Base-by-base conservation (phyloP, 2,797 vertebrate genomes). In the Pseudochirops cupreus region DNA sequence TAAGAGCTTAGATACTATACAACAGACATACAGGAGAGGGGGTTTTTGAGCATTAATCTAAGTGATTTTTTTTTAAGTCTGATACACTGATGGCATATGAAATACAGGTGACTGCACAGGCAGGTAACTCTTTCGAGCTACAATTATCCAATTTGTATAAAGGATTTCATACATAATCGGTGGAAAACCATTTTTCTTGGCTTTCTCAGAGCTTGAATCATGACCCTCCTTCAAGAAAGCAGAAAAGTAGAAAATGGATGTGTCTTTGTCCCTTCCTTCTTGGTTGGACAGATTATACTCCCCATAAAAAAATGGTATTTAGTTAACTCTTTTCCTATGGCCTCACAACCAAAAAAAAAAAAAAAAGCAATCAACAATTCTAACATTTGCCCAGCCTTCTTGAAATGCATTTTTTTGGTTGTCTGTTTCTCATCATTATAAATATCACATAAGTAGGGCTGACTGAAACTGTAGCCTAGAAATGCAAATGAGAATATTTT, bases 171-270 rank as follows among this genome's bases (percentile, higher is more conserved):
- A 92, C 56, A 93, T 54, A 28, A 93, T 54, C 14, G 91, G 9
- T 93, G 59, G 90, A 90, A 12, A 57, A 28, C 29, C 0, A 11
- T 28, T 93, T 62, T 93, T 62, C 11, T 62, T 58, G 18, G 54
- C 89, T 62, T 92, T 89, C 31, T 89, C 53, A 92, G 46, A 53
- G 74, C 58, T 2, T 39, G 53, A 52, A 91, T 67, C 56, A 92
- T 53, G 39, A 89, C 59, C 18, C 93, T 94, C 26, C 50, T 94
- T 94, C 92, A 18, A 87, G 89, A 90, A 95, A 33, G 24, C 18
- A 74, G 55, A 5, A 92, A 96, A 82, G 90, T 91, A 50, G 92
- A 95, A 96, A 95, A 93, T 18, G 55, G 91, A 39, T 95, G 50
- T 54, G 54, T 52, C 74, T 82, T 74, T 67, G 53, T 53, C 33